A percentile compares a stretch with the other conserved stretches of the same genome.
These are phyloP conservation scores for Drosophila acutilabella DNA, from an alignment of 2,888 invertebrate genomes.

Conservation along the genomic window DNA sequence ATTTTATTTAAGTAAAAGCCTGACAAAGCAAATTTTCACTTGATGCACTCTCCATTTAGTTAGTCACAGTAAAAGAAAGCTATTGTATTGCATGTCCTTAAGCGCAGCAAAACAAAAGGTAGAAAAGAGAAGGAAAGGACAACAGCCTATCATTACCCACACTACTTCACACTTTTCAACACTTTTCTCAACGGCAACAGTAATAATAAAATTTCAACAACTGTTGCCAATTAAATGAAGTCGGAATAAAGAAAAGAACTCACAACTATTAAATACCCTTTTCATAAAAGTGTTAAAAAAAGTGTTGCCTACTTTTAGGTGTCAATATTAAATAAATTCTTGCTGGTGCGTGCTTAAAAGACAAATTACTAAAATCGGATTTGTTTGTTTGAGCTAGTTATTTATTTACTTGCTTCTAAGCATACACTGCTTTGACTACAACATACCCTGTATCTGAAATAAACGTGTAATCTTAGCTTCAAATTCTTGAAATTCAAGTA, in stretches of 20 bases:
- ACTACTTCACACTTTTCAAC: conserved; percentile 1
- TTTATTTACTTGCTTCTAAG: no score
- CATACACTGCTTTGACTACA: neutral
- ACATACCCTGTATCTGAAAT: neutral
- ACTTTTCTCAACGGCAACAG: conserved; percentile 1
- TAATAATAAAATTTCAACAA: conserved; percentile 35
- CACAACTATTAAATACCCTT: neutral
- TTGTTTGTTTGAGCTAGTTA: no score
- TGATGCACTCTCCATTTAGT: conserved; percentile 39
- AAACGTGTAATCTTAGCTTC: conserved; percentile 13
- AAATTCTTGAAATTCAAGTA: conserved; percentile 40
- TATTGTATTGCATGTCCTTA: conserved; percentile 11
- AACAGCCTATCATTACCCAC: conserved; percentile 44
- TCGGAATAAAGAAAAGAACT: neutral
- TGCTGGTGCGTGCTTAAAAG: no score
- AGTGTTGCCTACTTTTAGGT: neutral
- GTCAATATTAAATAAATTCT: no score
- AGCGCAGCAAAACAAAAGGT: neutral
- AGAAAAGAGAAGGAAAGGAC: conserved; percentile 5
- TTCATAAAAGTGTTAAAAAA: neutral
- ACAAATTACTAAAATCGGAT: no score
- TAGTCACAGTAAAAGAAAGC: conserved; percentile 30
- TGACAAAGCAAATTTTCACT: conserved; percentile 17
- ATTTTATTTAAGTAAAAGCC: conserved; percentile 1
- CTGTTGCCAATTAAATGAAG: conserved; percentile 46